These are phyloP conservation scores for Panopea generosa DNA, from an alignment of 2,888 invertebrate species.

Conservation along the genomic window DNA sequence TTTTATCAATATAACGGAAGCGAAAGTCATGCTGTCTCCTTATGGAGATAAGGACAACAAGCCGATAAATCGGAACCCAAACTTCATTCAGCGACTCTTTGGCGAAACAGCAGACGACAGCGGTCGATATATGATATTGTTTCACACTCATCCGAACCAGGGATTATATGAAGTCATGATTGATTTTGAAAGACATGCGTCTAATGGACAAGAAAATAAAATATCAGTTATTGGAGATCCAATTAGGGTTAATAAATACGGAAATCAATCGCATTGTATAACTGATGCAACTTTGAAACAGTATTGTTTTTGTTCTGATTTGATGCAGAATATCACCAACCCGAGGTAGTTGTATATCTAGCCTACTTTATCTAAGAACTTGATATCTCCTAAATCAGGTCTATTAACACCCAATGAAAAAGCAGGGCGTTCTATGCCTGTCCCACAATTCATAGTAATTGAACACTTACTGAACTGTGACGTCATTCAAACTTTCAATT, in stretches of 20 bases:
- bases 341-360: no score
- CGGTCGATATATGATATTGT: constrained; percentile 87
- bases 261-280: constrained; percentile 84
- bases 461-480: no score
- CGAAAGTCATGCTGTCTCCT: background rate
- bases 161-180: constrained; percentile 93
- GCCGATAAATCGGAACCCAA: constrained; percentile 11
- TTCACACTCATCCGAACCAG: constrained; percentile 88
- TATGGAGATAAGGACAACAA: constrained; percentile 11
- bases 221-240: constrained; percentile 88
- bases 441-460: no score
- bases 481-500: no score
- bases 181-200: constrained; percentile 81
- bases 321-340: no score
- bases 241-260: constrained; percentile 84
- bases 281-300: constrained; percentile 34
- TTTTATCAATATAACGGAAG: background rate
- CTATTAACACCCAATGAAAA: no score
- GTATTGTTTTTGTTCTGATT: constrained; percentile 55
- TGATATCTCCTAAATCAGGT: no score
- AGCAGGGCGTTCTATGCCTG: no score
- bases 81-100: background rate
- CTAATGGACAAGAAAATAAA: constrained; percentile 76
- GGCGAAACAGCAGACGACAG: constrained; percentile 29
- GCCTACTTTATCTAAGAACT: no score